Conservation (phyloP, 2,113 vertebrate genomes). For the Chaetops frenatus region DNA sequence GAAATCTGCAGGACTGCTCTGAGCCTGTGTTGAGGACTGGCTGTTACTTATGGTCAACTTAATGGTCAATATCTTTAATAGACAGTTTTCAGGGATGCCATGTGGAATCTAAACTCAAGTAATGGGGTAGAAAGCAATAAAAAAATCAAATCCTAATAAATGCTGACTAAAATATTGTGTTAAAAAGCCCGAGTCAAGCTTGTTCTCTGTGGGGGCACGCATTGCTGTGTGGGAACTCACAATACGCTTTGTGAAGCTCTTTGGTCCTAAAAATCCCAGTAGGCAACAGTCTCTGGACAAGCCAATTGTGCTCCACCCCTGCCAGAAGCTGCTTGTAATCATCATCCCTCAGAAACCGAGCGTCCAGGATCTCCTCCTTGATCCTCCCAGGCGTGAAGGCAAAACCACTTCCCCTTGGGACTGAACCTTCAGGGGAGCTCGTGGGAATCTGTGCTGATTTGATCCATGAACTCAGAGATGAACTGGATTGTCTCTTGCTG, state of each 20-base stretch:
- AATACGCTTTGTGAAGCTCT: slow-evolving; percentile 60
- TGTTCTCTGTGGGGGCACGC: background rate
- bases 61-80: background rate
- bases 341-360: slow-evolving; percentile 68
- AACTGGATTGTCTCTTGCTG: slow-evolving; percentile 33
- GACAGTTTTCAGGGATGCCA: background rate
- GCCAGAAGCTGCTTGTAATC: slow-evolving; percentile 82
- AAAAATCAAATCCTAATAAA: background rate
- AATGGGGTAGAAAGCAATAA: background rate
- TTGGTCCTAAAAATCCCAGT: slow-evolving; percentile 73
- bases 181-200: background rate
- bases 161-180: background rate
- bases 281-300: slow-evolving; percentile 74
- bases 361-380: slow-evolving; percentile 10
- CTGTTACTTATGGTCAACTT: background rate
- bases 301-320: slow-evolving; percentile 81
- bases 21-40: background rate
- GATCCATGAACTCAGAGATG: background rate
- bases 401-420: slow-evolving; percentile 25
- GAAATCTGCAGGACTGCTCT: background rate
- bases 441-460: background rate
- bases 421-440: slow-evolving; percentile 17
- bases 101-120: background rate
- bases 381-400: background rate
- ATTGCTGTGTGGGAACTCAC: slow-evolving; percentile 68